Conservation (phyloP, 2,888 invertebrate species). For the Himalopsyche anomala region DNA sequence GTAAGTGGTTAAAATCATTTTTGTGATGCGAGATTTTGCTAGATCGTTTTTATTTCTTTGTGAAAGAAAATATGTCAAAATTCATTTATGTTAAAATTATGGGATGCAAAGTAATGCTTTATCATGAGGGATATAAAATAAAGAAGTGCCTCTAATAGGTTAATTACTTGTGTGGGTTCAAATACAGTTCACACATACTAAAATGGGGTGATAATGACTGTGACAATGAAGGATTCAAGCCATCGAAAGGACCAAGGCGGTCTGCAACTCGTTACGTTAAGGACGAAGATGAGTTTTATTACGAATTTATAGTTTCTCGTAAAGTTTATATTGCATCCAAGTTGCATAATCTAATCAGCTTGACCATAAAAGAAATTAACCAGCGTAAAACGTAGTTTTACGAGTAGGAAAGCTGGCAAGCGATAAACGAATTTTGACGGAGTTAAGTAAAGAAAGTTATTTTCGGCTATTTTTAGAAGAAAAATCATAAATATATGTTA, state of each 20-base stretch:
- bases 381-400: constrained; percentile 3
- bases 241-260: not conserved
- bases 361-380: constrained; percentile 36
- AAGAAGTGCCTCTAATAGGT: no score
- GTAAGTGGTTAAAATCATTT: no score
- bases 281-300: constrained; percentile 24
- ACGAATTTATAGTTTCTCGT: constrained; percentile 28
- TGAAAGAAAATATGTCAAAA: no score
- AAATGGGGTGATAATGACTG: not conserved
- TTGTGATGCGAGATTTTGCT: no score
- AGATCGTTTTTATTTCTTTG: no score
- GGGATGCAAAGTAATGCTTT: no score
- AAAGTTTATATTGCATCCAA: constrained; percentile 34
- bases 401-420: not conserved
- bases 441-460: not conserved
- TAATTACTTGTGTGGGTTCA: no score
- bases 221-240: not conserved
- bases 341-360: constrained; percentile 29
- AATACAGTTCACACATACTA: no score
- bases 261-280: not conserved
- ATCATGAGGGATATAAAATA: no score
- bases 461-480: not conserved
- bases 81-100: no score
- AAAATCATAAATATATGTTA: constrained; percentile 18
- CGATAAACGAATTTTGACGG: not conserved